Evolutionary conservation across 2,113 vertebrate genomes (phyloP).

Genomic region (Raja brachyura): DNA sequence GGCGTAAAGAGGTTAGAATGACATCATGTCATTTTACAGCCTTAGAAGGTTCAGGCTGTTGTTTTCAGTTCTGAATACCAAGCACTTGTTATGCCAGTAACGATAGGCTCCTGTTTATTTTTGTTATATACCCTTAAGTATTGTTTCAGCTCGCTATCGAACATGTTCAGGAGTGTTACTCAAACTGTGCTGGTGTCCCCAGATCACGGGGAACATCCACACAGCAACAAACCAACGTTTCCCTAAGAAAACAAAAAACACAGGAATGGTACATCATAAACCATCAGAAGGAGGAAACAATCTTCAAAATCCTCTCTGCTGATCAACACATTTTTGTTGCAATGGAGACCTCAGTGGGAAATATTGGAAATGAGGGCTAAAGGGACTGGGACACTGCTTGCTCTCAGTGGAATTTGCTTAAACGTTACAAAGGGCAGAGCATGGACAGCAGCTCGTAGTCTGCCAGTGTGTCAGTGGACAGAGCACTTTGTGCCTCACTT

Average conservation of each 20-base stretch:
- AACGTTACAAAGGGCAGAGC: neutral
- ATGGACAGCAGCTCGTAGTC: neutral
- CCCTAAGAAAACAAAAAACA: neutral
- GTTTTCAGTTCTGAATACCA: neutral
- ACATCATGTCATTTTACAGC: conserved; percentile 5
- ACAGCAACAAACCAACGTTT: neutral
- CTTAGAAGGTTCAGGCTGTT: neutral
- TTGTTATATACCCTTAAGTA: neutral
- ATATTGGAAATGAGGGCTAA: neutral
- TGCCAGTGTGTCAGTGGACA: neutral
- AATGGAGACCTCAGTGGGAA: neutral
- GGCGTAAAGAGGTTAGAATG: neutral
- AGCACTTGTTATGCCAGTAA: neutral
- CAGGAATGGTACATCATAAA: neutral
- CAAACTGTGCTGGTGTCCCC: neutral
- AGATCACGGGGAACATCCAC: neutral
- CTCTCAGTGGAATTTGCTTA: neutral
- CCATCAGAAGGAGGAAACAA: neutral
- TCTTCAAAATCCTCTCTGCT: neutral
- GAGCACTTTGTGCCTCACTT: neutral
- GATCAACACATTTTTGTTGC: neutral
- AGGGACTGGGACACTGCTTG: neutral
- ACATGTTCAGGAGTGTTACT: neutral
- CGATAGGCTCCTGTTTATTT: neutral
- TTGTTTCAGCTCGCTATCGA: neutral